Evolutionary conservation across 1,140 invertebrate genomes (phyloP), one percentile per base, ranked within the genome.

Genomic region (Steinernema khuongi): DNA sequence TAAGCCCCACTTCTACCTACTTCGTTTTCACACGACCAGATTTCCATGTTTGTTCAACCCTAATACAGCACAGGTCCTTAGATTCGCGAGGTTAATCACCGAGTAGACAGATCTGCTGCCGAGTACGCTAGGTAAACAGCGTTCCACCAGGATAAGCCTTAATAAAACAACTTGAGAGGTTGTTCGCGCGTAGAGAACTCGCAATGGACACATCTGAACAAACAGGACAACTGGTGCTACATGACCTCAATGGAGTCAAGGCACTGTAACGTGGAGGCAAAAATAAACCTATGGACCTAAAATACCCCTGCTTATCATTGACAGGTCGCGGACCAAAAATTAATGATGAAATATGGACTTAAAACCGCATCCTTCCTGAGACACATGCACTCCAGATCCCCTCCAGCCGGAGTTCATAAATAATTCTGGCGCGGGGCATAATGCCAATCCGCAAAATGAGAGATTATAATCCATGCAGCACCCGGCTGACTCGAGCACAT

Each of bases 161-260:
- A 60, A 60, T 4, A 60, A 60, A 60, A 60, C 50, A 60, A 17
- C 50, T 60, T 22, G 22, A 60, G 50, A n/a, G 50, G 19, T 60
- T 60, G 50, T 60, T 60, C 50, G 26, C 50, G 50, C 11, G 50
- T 60, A n/a, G n/a, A n/a, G n/a, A n/a, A n/a, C n/a, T n/a, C n/a
- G n/a, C n/a, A n/a, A n/a, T n/a, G n/a, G n/a, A n/a, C n/a, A n/a
- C n/a, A n/a, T n/a, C n/a, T n/a, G n/a, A n/a, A n/a, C n/a, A n/a
- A n/a, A n/a, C n/a, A n/a, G n/a, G n/a, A n/a, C n/a, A n/a, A n/a
- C n/a, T n/a, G n/a, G n/a, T n/a, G n/a, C n/a, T n/a, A n/a, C n/a
- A n/a, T n/a, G n/a, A n/a, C n/a, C n/a, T n/a, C n/a, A n/a, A n/a
- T n/a, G n/a, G n/a, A n/a, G n/a, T n/a, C n/a, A n/a, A n/a, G n/a